Percentiles rank a stretch among this genome's conserved stretches.
Evolutionary conservation across 2,797 vertebrate species (phyloP).

Genomic region (Bucorvus abyssinicus): DNA sequence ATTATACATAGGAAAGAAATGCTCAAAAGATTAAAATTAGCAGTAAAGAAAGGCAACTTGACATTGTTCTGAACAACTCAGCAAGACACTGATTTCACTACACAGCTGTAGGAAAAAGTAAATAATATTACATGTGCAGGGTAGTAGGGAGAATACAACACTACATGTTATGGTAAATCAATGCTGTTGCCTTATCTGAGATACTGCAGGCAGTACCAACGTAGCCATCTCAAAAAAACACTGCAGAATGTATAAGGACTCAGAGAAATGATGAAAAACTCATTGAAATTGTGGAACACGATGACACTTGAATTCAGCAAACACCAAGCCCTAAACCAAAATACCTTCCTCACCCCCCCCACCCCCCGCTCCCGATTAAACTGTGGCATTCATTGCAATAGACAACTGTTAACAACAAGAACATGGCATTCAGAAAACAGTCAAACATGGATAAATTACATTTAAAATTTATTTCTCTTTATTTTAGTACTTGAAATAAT

Average conservation of each 20-base stretch:
- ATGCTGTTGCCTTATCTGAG: neutral
- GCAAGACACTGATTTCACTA: neutral
- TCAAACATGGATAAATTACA: neutral
- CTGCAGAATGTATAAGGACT: neutral
- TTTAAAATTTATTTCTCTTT: neutral
- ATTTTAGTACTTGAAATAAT: neutral
- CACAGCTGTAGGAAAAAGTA: neutral
- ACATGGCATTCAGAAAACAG: neutral
- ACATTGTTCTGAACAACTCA: neutral
- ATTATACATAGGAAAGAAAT: neutral
- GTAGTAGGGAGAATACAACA: neutral
- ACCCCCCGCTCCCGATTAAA: too few relatives aligned
- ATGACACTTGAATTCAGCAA: neutral
- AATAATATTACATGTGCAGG: neutral
- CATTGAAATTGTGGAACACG: neutral
- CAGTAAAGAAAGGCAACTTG: neutral
- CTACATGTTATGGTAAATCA: neutral
- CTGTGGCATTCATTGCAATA: neutral
- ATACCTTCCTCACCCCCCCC: too few relatives aligned
- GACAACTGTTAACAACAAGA: neutral
- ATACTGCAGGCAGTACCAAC: neutral
- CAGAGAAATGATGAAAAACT: neutral
- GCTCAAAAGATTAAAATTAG: neutral
- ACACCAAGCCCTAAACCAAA: neutral
- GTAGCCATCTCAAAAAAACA: neutral